These are phyloP conservation scores for Bergia sp. DNA, from an alignment of 92 coral and sea anemone genomes.

Conservation along the genomic window DNA sequence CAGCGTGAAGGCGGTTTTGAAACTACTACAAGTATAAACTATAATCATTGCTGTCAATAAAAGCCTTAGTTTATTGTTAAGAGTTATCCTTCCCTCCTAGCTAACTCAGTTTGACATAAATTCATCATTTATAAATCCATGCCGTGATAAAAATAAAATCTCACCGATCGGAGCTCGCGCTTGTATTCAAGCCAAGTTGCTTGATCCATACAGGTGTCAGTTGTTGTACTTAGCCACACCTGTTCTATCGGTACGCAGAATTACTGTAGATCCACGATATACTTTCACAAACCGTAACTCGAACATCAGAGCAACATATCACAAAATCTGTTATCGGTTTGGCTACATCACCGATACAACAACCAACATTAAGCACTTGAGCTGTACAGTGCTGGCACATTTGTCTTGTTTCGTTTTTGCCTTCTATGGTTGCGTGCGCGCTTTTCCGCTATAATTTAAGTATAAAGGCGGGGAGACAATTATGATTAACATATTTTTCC, in stretches of 20 bases:
- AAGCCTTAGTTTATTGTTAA: too few relatives aligned
- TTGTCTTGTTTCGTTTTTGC: background rate
- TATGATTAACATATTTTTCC: constrained; percentile 17
- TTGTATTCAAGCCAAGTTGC: constrained; percentile 19
- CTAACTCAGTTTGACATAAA: background rate
- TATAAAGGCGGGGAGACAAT: constrained; percentile 29
- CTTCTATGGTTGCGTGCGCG: constrained; percentile 5
- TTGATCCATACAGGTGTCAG: constrained; percentile 4
- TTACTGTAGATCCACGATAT: background rate
- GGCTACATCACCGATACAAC: background rate
- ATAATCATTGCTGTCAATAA: background rate
- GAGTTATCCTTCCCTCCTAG: too few relatives aligned
- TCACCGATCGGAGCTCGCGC: constrained; percentile 8
- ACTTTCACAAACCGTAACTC: background rate
- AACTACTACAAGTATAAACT: too few relatives aligned
- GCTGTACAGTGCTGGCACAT: background rate
- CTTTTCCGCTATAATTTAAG: constrained; percentile 5
- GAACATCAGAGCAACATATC: background rate
- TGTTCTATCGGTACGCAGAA: background rate
- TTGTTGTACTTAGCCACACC: background rate
- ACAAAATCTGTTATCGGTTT: too few relatives aligned
- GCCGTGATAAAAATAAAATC: background rate
- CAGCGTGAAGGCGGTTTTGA: background rate
- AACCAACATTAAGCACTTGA: background rate
- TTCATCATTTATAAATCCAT: background rate